Evolutionary conservation across 2,888 invertebrate species (phyloP).

Genomic region (Syrphus vitripennis): DNA sequence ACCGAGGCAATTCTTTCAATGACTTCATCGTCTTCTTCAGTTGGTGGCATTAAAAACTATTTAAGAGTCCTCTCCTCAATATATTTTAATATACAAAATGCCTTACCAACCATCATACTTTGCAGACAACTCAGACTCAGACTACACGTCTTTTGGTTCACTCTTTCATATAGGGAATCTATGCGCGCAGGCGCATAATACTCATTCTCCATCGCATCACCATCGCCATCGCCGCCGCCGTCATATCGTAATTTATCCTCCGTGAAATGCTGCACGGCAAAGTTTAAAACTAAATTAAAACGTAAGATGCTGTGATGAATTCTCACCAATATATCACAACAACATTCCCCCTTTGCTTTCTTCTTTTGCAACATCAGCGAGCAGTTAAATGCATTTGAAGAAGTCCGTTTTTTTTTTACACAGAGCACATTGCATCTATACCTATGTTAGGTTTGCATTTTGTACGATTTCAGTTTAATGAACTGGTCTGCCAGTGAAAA

Average conservation of each 20-base stretch:
- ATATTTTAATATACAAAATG: neutral
- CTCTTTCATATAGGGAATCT: slow-evolving; percentile 49
- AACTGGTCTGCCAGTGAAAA: slow-evolving; percentile 68
- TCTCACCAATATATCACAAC: slow-evolving; percentile 70
- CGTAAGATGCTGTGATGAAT: slow-evolving; percentile 69
- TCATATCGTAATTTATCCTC: slow-evolving; percentile 55
- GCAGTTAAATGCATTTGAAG: slow-evolving; percentile 29
- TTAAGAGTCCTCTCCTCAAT: slow-evolving; percentile 50
- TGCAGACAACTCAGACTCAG: neutral
- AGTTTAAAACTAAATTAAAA: slow-evolving; percentile 71
- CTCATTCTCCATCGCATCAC: neutral
- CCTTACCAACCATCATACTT: neutral
- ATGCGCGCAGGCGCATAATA: neutral
- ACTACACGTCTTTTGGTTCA: neutral
- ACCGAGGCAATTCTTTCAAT: slow-evolving; percentile 57
- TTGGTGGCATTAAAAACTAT: slow-evolving; percentile 69
- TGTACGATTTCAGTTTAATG: slow-evolving; percentile 64
- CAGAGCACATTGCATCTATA: neutral
- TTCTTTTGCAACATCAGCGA: neutral
- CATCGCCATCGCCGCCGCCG: neutral
- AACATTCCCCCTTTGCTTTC: slow-evolving; percentile 6
- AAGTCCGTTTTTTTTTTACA: too few relatives aligned
- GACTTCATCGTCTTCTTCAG: slow-evolving; percentile 64
- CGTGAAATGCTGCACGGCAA: slow-evolving; percentile 53
- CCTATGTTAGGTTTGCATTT: slow-evolving; percentile 4